Percentiles rank a stretch among this genome's conserved stretches.
Conservation (phyloP, 2,113 vertebrate genomes). For the Taxidea taxus region DNA sequence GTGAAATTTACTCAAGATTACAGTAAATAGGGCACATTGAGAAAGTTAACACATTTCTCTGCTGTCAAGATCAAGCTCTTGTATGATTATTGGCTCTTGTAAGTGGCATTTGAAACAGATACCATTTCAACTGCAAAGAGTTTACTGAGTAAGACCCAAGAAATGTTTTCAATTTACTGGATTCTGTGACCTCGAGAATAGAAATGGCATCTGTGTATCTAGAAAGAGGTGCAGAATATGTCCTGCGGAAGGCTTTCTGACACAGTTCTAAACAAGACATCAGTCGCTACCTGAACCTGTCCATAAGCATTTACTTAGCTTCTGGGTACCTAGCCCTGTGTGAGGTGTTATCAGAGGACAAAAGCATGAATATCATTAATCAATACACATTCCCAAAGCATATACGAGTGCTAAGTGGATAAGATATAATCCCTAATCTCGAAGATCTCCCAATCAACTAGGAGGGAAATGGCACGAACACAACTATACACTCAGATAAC, state of each 20-base stretch:
- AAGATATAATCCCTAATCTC: background rate
- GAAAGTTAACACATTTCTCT: slow-evolving; percentile 49
- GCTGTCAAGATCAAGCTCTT: slow-evolving; percentile 41
- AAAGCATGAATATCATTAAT: background rate
- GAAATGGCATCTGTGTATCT: background rate
- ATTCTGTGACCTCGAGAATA: background rate
- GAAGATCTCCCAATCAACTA: background rate
- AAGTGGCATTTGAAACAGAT: slow-evolving; percentile 60
- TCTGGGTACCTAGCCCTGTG: background rate
- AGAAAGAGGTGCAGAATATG: background rate
- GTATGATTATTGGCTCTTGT: slow-evolving; percentile 27
- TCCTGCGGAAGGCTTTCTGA: background rate
- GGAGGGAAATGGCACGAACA: background rate
- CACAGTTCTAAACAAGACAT: background rate
- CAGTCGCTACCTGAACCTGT: background rate
- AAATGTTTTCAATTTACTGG: slow-evolving; percentile 56
- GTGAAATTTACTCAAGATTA: slow-evolving; percentile 55
- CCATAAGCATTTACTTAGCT: background rate
- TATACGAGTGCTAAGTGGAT: background rate
- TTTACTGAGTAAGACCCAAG: slow-evolving; percentile 35
- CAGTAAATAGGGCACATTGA: slow-evolving; percentile 26
- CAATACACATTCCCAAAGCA: background rate
- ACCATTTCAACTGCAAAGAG: slow-evolving; percentile 41
- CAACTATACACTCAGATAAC: background rate
- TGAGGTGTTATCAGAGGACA: background rate